A percentile compares a stretch with the other conserved stretches of the same genome.
Evolutionary conservation across 2,888 invertebrate species (phyloP).

Genomic region (Tachina grossa): DNA sequence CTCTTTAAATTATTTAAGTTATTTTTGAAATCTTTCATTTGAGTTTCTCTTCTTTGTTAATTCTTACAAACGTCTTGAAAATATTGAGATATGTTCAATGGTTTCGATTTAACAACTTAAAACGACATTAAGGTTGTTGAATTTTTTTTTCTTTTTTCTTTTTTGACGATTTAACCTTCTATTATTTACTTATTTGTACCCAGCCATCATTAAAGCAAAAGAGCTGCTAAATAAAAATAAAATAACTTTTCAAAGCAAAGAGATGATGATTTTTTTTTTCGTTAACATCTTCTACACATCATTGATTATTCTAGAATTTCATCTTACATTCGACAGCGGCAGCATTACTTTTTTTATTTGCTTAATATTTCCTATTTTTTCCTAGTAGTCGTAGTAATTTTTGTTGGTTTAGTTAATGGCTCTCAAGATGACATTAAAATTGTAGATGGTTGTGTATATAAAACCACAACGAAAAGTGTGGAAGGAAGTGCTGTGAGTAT

Average conservation of each 20-base stretch:
- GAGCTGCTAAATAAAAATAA: background rate
- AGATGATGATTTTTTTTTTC: slow-evolving; percentile 33
- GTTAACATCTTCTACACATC: slow-evolving; percentile 37
- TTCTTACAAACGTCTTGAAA: background rate
- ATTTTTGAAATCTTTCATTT: background rate
- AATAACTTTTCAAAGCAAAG: background rate
- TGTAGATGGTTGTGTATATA: slow-evolving; percentile 41
- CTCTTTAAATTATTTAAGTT: no score
- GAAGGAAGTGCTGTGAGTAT: slow-evolving; percentile 14
- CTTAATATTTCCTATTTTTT: background rate
- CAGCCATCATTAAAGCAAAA: slow-evolving; percentile 21
- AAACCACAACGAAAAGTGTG: slow-evolving; percentile 9
- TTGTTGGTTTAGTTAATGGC: slow-evolving; percentile 56
- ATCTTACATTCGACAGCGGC: background rate
- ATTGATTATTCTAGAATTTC: slow-evolving; percentile 45
- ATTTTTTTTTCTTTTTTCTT: background rate
- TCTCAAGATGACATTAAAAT: slow-evolving; percentile 71
- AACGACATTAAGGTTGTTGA: slow-evolving; percentile 63
- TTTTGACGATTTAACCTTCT: background rate
- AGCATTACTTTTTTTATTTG: background rate
- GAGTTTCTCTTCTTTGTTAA: background rate
- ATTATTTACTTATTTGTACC: slow-evolving; percentile 32
- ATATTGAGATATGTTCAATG: background rate
- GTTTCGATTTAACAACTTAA: slow-evolving; percentile 37
- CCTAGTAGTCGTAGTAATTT: background rate